Evolutionary conservation across 2,113 vertebrate species (phyloP).

Genomic region (Petaurus breviceps): DNA sequence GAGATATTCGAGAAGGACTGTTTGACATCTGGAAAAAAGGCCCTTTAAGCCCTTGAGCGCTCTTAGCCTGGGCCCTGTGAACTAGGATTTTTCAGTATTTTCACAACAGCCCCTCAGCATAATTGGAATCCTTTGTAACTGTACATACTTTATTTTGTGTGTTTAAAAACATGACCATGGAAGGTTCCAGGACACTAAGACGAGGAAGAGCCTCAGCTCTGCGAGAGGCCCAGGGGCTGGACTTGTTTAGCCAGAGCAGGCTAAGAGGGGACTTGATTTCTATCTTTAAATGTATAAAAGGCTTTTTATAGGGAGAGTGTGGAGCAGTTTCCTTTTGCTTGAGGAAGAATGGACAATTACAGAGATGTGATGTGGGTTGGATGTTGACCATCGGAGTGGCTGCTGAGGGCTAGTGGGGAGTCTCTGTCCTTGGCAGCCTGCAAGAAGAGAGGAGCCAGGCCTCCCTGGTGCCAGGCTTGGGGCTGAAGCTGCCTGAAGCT

Average conservation of each 20-base stretch:
- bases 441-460: neutral
- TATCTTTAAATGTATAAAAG: neutral
- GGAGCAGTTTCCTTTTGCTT: neutral
- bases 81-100: neutral
- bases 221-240: neutral
- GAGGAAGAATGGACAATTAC: neutral
- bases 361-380: conserved; percentile 12
- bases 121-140: neutral
- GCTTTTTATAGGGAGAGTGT: conserved; percentile 6
- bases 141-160: neutral
- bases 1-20: conserved; percentile 12
- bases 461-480: neutral
- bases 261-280: conserved; percentile 1
- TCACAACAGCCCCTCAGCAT: neutral
- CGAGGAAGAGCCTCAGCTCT: neutral
- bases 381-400: neutral
- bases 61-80: neutral
- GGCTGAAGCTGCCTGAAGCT: neutral
- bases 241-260: conserved; percentile 12
- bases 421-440: neutral
- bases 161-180: neutral
- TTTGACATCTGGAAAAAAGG: neutral
- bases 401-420: neutral
- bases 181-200: too few relatives aligned
- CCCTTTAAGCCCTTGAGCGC: neutral